A percentile compares a stretch with the other conserved stretches of the same genome.
Conservation (phyloP, 2,888 invertebrate species). For the Chaetogeoica ovagalla region DNA sequence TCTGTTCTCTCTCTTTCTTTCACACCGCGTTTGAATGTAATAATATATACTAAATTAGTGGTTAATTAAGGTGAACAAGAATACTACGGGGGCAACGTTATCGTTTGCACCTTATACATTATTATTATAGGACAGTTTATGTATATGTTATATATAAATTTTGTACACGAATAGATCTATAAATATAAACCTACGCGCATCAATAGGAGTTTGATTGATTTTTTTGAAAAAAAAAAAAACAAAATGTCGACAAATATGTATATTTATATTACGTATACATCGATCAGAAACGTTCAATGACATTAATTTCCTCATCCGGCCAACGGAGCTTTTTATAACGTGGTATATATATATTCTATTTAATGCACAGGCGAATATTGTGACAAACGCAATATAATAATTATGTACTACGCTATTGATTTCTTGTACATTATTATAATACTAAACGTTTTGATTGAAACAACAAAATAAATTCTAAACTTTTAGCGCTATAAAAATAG, state of each 20-base stretch:
- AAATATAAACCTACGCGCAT: neutral
- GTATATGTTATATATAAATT: neutral
- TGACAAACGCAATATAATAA: no score
- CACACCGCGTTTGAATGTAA: neutral
- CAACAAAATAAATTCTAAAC: no score
- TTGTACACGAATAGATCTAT: neutral
- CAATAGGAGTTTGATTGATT: neutral
- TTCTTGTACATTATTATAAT: no score
- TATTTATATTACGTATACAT: no score
- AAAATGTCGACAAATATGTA: neutral
- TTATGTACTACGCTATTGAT: no score
- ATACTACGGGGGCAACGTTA: neutral
- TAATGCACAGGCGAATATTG: no score
- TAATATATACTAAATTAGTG: constrained; percentile 24
- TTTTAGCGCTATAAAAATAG: no score
- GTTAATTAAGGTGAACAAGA: constrained; percentile 51
- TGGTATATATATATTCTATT: no score
- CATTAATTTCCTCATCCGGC: neutral
- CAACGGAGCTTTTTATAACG: no score
- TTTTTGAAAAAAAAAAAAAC: neutral
- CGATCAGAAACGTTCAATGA: neutral
- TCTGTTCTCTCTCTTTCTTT: constrained; percentile 1
- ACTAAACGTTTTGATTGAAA: no score
- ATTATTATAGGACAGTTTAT: neutral
- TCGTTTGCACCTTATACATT: constrained; percentile 5